Conservation (phyloP, 2,113 vertebrate species). For the Ovis canadensis region DNA sequence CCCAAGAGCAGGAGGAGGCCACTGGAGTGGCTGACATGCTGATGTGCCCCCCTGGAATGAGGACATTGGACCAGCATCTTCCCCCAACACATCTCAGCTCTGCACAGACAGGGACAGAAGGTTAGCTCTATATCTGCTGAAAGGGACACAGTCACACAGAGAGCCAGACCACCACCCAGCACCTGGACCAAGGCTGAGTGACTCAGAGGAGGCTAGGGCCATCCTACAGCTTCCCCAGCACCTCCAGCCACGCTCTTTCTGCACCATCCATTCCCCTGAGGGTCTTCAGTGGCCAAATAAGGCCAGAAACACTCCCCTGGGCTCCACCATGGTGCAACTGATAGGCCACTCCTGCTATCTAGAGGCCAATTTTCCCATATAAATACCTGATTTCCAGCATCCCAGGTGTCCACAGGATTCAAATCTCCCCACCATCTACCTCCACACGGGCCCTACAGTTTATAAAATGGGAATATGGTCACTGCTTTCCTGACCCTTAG, state of each 20-base stretch:
- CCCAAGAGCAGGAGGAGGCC: not conserved
- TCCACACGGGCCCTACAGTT: not conserved
- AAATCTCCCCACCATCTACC: not conserved
- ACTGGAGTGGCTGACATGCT: not conserved
- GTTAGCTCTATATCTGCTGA: not conserved
- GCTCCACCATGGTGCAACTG: too few species aligned
- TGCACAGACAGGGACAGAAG: not conserved
- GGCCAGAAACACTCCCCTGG: too few species aligned
- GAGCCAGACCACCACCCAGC: too few species aligned
- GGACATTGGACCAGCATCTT: not conserved
- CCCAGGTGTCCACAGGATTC: not conserved
- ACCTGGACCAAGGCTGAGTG: too few species aligned
- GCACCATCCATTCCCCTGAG: too few species aligned
- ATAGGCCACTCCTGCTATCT: too few species aligned
- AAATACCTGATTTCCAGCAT: not conserved
- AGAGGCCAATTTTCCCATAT: not conserved
- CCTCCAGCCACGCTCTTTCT: too few species aligned
- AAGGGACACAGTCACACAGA: too few species aligned
- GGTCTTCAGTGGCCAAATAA: too few species aligned
- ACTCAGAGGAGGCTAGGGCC: too few species aligned
- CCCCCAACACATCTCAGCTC: not conserved
- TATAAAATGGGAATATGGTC: not conserved
- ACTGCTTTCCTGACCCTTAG: not conserved
- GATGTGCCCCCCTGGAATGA: rapidly evolving
- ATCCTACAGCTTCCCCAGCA: too few species aligned